Percentiles rank a stretch among this genome's conserved stretches.
These are phyloP conservation scores for Atractosteus spatula DNA, from an alignment of 2,113 vertebrate genomes.

Conservation along the genomic window DNA sequence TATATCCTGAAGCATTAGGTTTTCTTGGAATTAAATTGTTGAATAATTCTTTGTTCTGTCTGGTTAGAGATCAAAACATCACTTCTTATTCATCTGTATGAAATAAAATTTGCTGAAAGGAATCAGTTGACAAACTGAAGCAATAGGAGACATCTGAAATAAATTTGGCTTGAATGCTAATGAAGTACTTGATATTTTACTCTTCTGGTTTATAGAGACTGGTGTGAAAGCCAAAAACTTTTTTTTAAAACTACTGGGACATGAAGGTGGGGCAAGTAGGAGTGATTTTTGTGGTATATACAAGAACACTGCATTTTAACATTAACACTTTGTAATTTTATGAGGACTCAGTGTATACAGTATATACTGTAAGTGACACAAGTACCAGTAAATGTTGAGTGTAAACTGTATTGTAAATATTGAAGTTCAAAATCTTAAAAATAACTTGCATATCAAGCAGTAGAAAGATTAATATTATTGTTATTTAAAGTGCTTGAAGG, in stretches of 20 bases:
- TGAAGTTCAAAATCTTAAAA: no score
- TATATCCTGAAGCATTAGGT: constrained; percentile 26
- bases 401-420: no score
- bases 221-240: constrained; percentile 21
- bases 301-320: no score
- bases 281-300: no score
- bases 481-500: no score
- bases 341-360: no score
- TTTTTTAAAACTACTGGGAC: constrained; percentile 25
- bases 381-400: no score
- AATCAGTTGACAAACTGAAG: constrained; percentile 44
- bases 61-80: constrained; percentile 21
- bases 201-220: constrained; percentile 31
- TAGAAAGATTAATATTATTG: no score
- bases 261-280: constrained; percentile 16
- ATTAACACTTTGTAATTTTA: no score
- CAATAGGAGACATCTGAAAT: constrained; percentile 41
- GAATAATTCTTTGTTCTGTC: background rate
- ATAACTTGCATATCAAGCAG: no score
- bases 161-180: constrained; percentile 21
- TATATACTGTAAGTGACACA: no score
- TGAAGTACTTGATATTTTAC: constrained; percentile 41
- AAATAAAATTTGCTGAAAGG: constrained; percentile 45
- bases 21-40: constrained; percentile 24
- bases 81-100: constrained; percentile 40